Percentiles rank a stretch among this genome's conserved stretches.
phyloP scores from a whole-genome alignment of 2,113 vertebrate species.

The Proterorhinus semilunaris region DNA sequence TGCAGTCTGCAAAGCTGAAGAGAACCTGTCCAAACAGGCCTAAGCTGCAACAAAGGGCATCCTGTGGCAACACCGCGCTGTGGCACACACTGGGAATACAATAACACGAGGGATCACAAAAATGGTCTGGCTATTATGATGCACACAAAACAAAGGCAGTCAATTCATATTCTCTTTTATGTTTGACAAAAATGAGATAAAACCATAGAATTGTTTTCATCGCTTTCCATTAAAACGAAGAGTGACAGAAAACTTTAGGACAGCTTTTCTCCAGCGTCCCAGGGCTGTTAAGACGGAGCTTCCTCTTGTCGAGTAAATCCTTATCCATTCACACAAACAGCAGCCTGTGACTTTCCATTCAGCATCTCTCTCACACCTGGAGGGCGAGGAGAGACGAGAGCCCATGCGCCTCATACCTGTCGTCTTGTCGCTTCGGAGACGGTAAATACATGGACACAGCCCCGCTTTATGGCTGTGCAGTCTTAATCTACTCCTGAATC shows the following conservation, averaged over 20 bases:
- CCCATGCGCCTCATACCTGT: slow-evolving; percentile 51
- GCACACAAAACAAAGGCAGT: not conserved
- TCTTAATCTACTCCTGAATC: slow-evolving; percentile 64
- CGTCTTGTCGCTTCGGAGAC: slow-evolving; percentile 56
- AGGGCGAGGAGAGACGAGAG: slow-evolving; percentile 61
- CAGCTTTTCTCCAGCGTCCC: not conserved
- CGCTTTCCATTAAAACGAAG: not conserved
- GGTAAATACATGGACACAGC: slow-evolving; percentile 61
- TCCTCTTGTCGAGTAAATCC: slow-evolving; percentile 43
- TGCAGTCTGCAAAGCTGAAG: slow-evolving; percentile 59
- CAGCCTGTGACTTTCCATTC: slow-evolving; percentile 53
- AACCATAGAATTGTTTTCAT: no score
- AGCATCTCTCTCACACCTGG: slow-evolving; percentile 58
- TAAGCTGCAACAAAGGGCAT: slow-evolving; percentile 71
- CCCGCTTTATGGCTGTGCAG: slow-evolving; percentile 40
- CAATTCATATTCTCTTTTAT: not conserved
- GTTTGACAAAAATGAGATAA: not conserved
- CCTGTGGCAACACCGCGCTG: slow-evolving; percentile 54
- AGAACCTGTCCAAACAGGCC: slow-evolving; percentile 75
- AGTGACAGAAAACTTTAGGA: not conserved
- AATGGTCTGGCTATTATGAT: not conserved
- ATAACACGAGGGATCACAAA: slow-evolving; percentile 14
- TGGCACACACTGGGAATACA: slow-evolving; percentile 34
- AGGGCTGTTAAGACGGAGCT: not conserved
- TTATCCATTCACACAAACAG: slow-evolving; percentile 52